Percentiles rank a stretch among this genome's conserved stretches.
phyloP scores from a whole-genome alignment of 2,797 vertebrate species.

The Schizopygopsis malacanthus region DNA sequence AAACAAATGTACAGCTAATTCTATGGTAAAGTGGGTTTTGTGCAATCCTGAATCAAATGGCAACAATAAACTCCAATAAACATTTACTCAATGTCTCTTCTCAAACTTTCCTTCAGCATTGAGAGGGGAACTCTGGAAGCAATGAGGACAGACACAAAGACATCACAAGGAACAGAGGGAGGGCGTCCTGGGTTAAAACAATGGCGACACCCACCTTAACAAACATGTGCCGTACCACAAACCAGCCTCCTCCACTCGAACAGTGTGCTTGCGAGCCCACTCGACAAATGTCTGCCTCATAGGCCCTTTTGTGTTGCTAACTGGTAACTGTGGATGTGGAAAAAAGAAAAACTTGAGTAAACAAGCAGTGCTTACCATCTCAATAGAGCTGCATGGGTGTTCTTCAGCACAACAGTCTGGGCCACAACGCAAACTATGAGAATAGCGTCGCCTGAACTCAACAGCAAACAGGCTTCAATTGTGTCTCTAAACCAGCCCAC shows the following conservation, averaged over 20 bases:
- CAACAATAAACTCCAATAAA: slow-evolving; percentile 49
- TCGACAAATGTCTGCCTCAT: slow-evolving; percentile 76
- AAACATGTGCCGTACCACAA: slow-evolving; percentile 80
- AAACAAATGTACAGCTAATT: slow-evolving; percentile 41
- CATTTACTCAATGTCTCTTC: slow-evolving; percentile 51
- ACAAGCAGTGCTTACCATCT: slow-evolving; percentile 79
- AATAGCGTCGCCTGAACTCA: slow-evolving; percentile 39
- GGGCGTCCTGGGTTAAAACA: slow-evolving; percentile 78
- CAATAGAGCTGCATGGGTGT: slow-evolving; percentile 79
- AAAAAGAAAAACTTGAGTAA: slow-evolving; percentile 79
- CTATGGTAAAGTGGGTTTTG: slow-evolving; percentile 48
- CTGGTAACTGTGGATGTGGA: slow-evolving; percentile 73
- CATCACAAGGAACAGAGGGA: slow-evolving; percentile 60
- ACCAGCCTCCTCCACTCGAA: slow-evolving; percentile 73
- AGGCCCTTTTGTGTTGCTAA: slow-evolving; percentile 78
- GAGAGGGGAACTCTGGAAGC: slow-evolving; percentile 48
- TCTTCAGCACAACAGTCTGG: slow-evolving; percentile 69
- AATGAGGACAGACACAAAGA: slow-evolving; percentile 56
- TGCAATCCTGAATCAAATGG: slow-evolving; percentile 18
- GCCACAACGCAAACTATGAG: slow-evolving; percentile 72
- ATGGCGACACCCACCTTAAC: slow-evolving; percentile 77
- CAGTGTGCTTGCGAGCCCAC: slow-evolving; percentile 76
- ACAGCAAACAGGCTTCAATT: slow-evolving; percentile 55
- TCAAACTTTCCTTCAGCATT: slow-evolving; percentile 30
- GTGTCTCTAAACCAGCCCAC: slow-evolving; percentile 61